Evolutionary conservation across 2,113 vertebrate species (phyloP).

Genomic region (Tragulus kanchil): DNA sequence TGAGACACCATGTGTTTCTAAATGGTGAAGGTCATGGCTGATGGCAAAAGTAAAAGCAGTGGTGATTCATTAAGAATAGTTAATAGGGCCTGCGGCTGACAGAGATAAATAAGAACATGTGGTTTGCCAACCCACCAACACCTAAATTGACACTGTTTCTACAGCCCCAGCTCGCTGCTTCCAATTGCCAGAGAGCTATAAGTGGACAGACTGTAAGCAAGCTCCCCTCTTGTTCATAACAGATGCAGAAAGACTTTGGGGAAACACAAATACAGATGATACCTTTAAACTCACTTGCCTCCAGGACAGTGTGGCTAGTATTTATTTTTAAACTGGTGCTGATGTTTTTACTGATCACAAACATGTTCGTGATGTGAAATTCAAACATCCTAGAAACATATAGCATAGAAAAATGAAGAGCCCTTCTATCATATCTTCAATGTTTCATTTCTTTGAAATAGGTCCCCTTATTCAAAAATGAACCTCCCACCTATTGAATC

Average conservation of each 20-base stretch:
- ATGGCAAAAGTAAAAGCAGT: conserved; percentile 92
- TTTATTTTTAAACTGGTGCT: conserved; percentile 11
- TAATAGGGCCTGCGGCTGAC: conserved; percentile 89
- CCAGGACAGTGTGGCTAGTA: neutral
- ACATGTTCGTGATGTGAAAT: neutral
- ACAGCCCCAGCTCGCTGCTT: conserved; percentile 63
- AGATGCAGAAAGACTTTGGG: conserved; percentile 39
- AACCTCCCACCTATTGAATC: neutral
- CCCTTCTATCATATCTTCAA: neutral
- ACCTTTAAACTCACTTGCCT: neutral
- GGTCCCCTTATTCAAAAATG: too few species aligned
- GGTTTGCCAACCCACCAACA: conserved; percentile 81
- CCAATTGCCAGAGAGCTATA: conserved; percentile 71
- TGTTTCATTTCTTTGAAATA: conserved; percentile 40
- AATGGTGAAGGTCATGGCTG: conserved; percentile 92
- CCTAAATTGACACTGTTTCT: conserved; percentile 82
- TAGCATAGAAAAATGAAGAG: neutral
- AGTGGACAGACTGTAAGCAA: conserved; percentile 74
- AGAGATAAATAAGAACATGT: conserved; percentile 87
- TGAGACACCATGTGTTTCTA: conserved; percentile 90
- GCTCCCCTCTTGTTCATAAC: conserved; percentile 71
- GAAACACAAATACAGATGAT: neutral
- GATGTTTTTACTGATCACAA: neutral
- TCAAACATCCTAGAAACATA: neutral
- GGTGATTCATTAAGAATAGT: conserved; percentile 92